Evolutionary conservation across 1,140 invertebrate genomes (phyloP).

Genomic region (Aporrectodea caliginosa): DNA sequence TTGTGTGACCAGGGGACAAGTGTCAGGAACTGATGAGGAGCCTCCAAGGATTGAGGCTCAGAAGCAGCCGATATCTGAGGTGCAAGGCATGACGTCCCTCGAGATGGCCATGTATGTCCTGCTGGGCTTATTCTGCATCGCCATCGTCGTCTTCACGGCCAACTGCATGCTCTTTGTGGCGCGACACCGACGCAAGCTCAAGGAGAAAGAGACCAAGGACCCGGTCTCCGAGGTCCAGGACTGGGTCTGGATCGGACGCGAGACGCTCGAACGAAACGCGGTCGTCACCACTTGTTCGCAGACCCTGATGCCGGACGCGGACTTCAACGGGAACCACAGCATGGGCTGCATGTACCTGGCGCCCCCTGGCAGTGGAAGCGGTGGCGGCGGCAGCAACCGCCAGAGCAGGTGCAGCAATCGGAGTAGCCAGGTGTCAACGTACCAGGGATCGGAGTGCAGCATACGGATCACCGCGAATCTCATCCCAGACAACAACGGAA

Average conservation of each 20-base stretch:
- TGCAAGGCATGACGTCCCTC: constrained; percentile 66
- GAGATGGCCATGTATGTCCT: constrained; percentile 95
- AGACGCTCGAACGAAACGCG: constrained; percentile 72
- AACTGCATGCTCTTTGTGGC: constrained; percentile 92
- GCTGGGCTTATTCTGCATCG: constrained; percentile 86
- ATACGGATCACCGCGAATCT: constrained; percentile 57
- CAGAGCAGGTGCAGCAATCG: constrained; percentile 40
- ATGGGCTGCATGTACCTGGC: background rate
- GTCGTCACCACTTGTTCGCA: constrained; percentile 48
- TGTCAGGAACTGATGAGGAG: no score
- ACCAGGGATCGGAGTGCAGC: constrained; percentile 56
- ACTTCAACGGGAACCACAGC: constrained; percentile 54
- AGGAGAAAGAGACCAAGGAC: constrained; percentile 55
- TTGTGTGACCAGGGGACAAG: no score
- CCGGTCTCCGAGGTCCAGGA: constrained; percentile 63
- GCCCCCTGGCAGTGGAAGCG: background rate
- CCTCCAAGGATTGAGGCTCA: background rate
- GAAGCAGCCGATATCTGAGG: background rate
- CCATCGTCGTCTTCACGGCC: constrained; percentile 88
- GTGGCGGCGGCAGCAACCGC: background rate
- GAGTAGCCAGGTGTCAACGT: constrained; percentile 51
- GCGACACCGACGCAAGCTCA: constrained; percentile 50
- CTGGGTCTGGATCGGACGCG: constrained; percentile 93
- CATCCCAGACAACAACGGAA: constrained; percentile 33
- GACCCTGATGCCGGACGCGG: constrained; percentile 52